phyloP scores from a whole-genome alignment of 2,797 vertebrate genomes.

The Iguana delicatissima region DNA sequence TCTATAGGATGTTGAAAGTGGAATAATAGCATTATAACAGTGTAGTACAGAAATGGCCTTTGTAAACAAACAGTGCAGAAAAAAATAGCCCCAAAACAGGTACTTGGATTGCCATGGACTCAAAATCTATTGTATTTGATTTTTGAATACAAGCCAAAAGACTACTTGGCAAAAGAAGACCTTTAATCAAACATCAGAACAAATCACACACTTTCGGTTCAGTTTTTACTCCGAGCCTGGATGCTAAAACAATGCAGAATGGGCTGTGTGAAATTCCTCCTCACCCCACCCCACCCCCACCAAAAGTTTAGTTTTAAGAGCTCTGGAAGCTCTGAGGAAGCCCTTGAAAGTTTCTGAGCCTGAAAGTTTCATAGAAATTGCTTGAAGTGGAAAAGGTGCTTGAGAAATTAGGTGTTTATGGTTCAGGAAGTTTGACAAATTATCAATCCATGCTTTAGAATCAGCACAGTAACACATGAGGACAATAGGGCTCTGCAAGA shows the following conservation, averaged over 20 bases:
- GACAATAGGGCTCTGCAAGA: not conserved
- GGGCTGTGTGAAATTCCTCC: not conserved
- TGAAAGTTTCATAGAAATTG: not conserved
- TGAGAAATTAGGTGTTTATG: constrained; percentile 16
- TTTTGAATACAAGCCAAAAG: not conserved
- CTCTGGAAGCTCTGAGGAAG: not conserved
- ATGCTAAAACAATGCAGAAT: not conserved
- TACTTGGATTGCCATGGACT: not conserved
- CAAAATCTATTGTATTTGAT: not conserved
- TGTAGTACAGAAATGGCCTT: no score
- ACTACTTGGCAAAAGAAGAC: not conserved
- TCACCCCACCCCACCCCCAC: no score
- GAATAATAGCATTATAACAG: no score
- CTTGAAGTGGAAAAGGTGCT: not conserved
- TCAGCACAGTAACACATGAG: not conserved
- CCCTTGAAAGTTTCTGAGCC: not conserved
- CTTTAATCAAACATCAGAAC: not conserved
- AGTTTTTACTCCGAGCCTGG: not conserved
- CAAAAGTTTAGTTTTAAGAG: not conserved
- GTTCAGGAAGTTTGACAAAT: not conserved
- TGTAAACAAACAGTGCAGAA: not conserved
- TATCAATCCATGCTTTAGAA: not conserved
- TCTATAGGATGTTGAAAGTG: no score
- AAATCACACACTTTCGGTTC: not conserved
- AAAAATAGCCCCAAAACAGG: not conserved